Evolutionary conservation across 2,888 invertebrate genomes (phyloP), one percentile per base, ranked within the genome.

Genomic region (Diarsia rubi): DNA sequence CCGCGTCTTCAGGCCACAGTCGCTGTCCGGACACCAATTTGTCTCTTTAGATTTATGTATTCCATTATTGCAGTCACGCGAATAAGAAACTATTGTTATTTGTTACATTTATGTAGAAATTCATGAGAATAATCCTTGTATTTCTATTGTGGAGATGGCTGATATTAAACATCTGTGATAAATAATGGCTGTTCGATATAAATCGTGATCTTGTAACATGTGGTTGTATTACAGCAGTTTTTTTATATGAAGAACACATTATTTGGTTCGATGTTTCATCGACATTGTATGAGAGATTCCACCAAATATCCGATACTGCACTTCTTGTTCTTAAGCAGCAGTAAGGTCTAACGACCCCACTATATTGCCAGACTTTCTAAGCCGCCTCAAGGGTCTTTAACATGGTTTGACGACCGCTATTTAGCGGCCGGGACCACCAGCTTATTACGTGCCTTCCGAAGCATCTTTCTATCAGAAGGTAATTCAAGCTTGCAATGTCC

Each of bases 1-100:
- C 91, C 91, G 88, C 91, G 91, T 94, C 93, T 92, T 94, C 91
- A 91, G 90, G 89, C 89, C 90, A 77, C 92, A 91, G 92, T 89
- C 89, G 84, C 90, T 90, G 91, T 92, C 90, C 90, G 90, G 91
- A 91, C 91, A 92, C 93, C 92, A 93, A 94, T 94, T 93, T 95
- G 94, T 94, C 94, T 93, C 91, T 90, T 88, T 90, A 93, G 93
- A 95, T 95, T 95, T 94, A 95, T 94, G 93, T 92, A 90, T 92
- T 93, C 93, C 92, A 94, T 95, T 94, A 94, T 91, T 91, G 90
- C 90, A 89, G 90, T 88, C 90, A 90, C 88, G 81, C 85, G 89
- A 90, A 91, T 91, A 90, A 91, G 91, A 89, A 91, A 88, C 89
- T 91, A 90, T 88, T 88, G 88, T 89, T 89, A 87, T 89, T 90